These are phyloP conservation scores for Scaptomyza pallida DNA, from an alignment of 1,140 invertebrate genomes.

Conservation along the genomic window DNA sequence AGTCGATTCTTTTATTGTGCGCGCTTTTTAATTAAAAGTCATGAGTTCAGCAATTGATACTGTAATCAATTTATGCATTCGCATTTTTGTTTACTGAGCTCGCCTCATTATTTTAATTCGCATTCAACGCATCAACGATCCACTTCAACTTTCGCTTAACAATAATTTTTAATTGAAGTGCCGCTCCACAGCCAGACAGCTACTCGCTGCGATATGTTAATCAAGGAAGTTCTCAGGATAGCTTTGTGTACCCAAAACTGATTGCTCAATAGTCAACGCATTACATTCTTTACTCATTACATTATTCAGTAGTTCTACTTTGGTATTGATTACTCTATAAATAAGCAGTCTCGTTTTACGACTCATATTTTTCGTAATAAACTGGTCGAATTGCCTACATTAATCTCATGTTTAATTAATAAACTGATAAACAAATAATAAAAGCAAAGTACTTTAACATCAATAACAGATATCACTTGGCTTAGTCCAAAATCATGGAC, in stretches of 20 bases:
- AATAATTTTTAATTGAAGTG: conserved; percentile 18
- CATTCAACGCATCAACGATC: conserved; percentile 16
- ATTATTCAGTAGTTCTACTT: neutral
- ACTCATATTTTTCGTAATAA: neutral
- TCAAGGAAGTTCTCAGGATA: neutral
- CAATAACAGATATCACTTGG: conserved; percentile 19
- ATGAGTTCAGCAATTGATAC: conserved; percentile 76
- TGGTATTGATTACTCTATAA: neutral
- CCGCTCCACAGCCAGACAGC: neutral
- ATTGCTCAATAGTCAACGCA: neutral
- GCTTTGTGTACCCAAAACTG: neutral
- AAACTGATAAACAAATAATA: conserved; percentile 7
- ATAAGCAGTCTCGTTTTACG: neutral
- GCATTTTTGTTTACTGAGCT: conserved; percentile 43
- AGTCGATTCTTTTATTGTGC: conserved; percentile 21
- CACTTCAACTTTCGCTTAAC: neutral
- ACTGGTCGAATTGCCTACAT: neutral
- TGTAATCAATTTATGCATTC: conserved; percentile 69
- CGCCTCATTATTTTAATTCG: conserved; percentile 21
- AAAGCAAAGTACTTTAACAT: neutral
- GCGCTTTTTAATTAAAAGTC: conserved; percentile 73
- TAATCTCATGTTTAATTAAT: conserved; percentile 13
- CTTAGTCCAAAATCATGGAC: conserved; percentile 8
- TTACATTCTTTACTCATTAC: neutral
- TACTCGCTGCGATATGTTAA: conserved; percentile 1